phyloP scores from a whole-genome alignment of 2,888 invertebrate genomes.

The Xiphydria camelus region DNA sequence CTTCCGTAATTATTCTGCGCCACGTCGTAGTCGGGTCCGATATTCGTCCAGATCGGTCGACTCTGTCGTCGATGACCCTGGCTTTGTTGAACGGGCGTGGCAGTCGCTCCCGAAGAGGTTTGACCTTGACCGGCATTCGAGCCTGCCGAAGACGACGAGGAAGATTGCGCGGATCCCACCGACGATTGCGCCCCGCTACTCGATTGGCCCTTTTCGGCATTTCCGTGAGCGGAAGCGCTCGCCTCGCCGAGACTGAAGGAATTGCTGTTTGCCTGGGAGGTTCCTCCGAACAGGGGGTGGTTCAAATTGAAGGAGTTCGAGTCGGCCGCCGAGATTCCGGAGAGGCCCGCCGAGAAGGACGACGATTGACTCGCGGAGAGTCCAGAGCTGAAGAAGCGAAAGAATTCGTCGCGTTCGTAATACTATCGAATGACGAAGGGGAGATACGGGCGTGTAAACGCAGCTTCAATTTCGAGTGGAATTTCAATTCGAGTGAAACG shows the following conservation, averaged over 20 bases:
- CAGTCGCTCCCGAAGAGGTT: conserved; percentile 17
- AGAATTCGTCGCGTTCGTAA: background rate
- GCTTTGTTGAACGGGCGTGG: conserved; percentile 16
- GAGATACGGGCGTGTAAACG: too few relatives aligned
- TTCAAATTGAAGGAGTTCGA: conserved; percentile 37
- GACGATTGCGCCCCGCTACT: conserved; percentile 40
- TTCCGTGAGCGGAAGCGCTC: conserved; percentile 39
- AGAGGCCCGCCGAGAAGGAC: conserved; percentile 40
- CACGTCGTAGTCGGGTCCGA: conserved; percentile 22
- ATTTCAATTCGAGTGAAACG: too few relatives aligned
- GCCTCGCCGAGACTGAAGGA: conserved; percentile 39
- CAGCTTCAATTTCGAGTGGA: too few relatives aligned
- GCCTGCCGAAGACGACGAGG: conserved; percentile 28
- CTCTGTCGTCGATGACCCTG: conserved; percentile 15
- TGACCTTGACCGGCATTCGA: conserved; percentile 23
- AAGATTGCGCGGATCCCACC: conserved; percentile 32
- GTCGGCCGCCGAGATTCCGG: conserved; percentile 41
- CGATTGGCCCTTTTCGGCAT: conserved; percentile 41
- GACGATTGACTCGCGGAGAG: conserved; percentile 43
- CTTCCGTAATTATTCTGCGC: too few relatives aligned
- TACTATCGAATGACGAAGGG: too few relatives aligned
- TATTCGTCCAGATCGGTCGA: conserved; percentile 24
- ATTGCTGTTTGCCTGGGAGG: conserved; percentile 35
- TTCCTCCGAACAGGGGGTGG: conserved; percentile 36
- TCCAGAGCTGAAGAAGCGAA: conserved; percentile 24